phyloP scores from a whole-genome alignment of 1,140 invertebrate genomes.

The Philaenus spumarius region DNA sequence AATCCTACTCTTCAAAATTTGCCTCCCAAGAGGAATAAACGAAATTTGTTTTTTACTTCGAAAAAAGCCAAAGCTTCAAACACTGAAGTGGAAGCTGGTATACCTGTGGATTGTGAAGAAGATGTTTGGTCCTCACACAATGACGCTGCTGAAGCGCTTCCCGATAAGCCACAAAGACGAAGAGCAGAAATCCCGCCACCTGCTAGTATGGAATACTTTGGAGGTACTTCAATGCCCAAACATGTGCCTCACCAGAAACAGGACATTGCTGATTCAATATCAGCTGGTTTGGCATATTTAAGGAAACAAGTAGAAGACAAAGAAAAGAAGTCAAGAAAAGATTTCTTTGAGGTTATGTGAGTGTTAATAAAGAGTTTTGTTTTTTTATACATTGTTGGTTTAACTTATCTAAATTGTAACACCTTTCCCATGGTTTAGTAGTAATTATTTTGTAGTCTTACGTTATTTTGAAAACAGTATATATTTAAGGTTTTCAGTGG shows the following conservation, averaged over 20 bases:
- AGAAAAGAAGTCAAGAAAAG: slow-evolving; percentile 11
- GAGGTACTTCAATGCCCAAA: slow-evolving; percentile 28
- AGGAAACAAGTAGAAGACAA: slow-evolving; percentile 51
- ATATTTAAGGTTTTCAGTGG: no score
- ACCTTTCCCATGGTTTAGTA: no score
- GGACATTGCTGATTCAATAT: slow-evolving; percentile 50
- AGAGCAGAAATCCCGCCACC: slow-evolving; percentile 55
- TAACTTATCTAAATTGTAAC: no score
- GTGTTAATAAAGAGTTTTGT: no score
- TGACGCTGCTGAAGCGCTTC: no score
- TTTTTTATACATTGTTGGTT: no score
- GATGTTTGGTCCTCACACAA: no score
- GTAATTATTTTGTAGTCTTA: no score
- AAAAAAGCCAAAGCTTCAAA: slow-evolving; percentile 1
- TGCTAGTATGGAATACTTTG: slow-evolving; percentile 53
- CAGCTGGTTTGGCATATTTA: slow-evolving; percentile 58
- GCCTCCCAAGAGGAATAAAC: slow-evolving; percentile 25
- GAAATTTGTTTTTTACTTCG: slow-evolving; percentile 23
- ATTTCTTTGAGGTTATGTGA: slow-evolving; percentile 15
- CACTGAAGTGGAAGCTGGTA: slow-evolving; percentile 2
- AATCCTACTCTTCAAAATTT: slow-evolving; percentile 24
- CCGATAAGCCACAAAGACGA: slow-evolving; percentile 22
- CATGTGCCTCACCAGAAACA: neutral
- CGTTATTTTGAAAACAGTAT: no score
- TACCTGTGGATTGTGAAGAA: no score